Percentiles rank a stretch among this genome's conserved stretches.
These are phyloP conservation scores for Ictidomys tridecemlineatus DNA, from an alignment of 2,113 vertebrate genomes.

Conservation along the genomic window DNA sequence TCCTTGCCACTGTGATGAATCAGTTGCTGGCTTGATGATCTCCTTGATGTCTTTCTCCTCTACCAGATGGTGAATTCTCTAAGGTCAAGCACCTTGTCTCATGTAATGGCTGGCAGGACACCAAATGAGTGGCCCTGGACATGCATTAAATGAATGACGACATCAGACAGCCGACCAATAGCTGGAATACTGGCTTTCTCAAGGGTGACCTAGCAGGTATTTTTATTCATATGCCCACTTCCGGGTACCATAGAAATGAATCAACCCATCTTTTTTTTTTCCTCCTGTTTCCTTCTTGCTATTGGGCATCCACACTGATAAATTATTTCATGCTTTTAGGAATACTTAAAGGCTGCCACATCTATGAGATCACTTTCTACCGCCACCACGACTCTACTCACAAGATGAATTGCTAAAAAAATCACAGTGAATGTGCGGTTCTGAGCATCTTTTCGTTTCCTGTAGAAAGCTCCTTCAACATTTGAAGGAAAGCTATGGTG, in stretches of 20 bases:
- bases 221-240: background rate
- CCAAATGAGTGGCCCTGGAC: background rate
- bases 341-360: background rate
- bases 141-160: background rate
- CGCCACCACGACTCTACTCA: background rate
- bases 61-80: background rate
- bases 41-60: background rate
- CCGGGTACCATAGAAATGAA: background rate
- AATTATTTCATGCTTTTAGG: background rate
- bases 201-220: background rate
- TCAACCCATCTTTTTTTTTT: background rate
- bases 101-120: background rate
- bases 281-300: background rate
- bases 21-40: background rate
- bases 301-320: background rate
- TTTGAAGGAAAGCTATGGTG: background rate
- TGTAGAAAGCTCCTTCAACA: background rate
- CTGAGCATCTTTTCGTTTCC: constrained; percentile 20
- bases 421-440: background rate
- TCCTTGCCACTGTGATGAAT: background rate
- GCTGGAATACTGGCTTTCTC: background rate
- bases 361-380: background rate
- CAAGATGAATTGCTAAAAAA: constrained; percentile 7
- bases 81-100: background rate
- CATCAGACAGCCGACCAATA: background rate